Percentiles rank a stretch among this genome's conserved stretches.
Evolutionary conservation across 1,140 invertebrate species (phyloP).

Genomic region (Nasonia vitripennis): DNA sequence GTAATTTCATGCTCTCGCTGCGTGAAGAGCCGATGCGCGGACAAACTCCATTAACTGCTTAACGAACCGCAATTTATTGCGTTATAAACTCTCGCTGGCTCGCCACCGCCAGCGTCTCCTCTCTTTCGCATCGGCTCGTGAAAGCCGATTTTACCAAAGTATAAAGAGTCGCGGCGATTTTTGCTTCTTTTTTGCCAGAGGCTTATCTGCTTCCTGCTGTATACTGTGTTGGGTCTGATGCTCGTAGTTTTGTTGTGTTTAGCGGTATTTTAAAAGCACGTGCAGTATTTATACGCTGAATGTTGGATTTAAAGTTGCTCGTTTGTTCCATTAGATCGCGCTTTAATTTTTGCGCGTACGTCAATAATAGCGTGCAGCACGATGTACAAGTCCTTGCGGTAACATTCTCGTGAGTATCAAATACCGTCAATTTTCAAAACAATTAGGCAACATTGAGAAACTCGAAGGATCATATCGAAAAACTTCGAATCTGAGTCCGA

Average conservation of each 20-base stretch:
- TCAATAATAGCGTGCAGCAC: too few species aligned
- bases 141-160: conserved; percentile 25
- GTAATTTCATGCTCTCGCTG: conserved; percentile 60
- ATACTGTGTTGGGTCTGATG: not conserved
- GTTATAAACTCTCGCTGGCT: conserved; percentile 60
- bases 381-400: too few species aligned
- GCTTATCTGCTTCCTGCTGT: not conserved
- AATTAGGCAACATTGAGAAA: too few species aligned
- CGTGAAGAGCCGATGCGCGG: conserved; percentile 51
- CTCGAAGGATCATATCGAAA: too few species aligned
- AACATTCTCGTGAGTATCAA: too few species aligned
- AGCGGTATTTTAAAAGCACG: too few species aligned
- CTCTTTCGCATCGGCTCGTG: conserved; percentile 25
- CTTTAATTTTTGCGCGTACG: too few species aligned
- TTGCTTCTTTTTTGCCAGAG: not conserved
- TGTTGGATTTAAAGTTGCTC: too few species aligned
- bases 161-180: not conserved
- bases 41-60: conserved; percentile 66
- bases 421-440: too few species aligned
- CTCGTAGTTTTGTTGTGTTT: not conserved
- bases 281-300: too few species aligned
- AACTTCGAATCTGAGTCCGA: too few species aligned
- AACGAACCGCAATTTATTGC: conserved; percentile 67
- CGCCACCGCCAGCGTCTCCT: not conserved
- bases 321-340: too few species aligned